These are phyloP conservation scores for Mesaphorura yosii DNA, from an alignment of 1,140 invertebrate genomes.

Conservation along the genomic window DNA sequence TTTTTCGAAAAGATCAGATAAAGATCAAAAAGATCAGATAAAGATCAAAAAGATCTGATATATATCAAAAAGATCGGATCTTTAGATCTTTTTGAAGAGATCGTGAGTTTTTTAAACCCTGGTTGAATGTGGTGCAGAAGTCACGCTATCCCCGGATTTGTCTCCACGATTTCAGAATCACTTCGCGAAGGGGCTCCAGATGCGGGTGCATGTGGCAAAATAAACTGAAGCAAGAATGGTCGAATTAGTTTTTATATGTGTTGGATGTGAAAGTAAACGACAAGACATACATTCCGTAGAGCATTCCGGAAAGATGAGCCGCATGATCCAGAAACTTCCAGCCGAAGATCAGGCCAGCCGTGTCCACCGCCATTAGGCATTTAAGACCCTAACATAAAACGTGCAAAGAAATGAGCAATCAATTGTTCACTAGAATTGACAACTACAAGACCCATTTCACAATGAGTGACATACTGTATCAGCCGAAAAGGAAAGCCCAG, in stretches of 20 bases:
- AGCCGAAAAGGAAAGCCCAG: slow-evolving; percentile 75
- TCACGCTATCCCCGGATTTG: slow-evolving; percentile 10
- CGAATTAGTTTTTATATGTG: slow-evolving; percentile 4
- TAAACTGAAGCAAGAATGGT: slow-evolving; percentile 43
- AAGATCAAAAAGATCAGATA: no score
- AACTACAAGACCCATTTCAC: not conserved
- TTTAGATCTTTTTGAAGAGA: no score
- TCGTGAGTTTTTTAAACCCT: not conserved
- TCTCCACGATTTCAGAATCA: slow-evolving; percentile 23
- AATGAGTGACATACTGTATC: slow-evolving; percentile 48
- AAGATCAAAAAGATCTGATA: no score
- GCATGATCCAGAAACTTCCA: slow-evolving; percentile 81
- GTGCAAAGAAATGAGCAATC: no score
- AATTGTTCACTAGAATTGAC: not conserved
- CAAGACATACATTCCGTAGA: slow-evolving; percentile 74
- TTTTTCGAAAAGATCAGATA: no score
- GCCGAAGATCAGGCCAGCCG: slow-evolving; percentile 64
- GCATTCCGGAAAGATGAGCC: slow-evolving; percentile 87
- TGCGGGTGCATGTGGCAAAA: slow-evolving; percentile 25
- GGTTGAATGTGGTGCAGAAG: not conserved
- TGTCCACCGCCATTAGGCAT: slow-evolving; percentile 68
- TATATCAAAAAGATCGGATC: no score
- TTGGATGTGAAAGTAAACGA: slow-evolving; percentile 8
- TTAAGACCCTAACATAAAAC: slow-evolving; percentile 62
- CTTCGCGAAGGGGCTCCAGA: slow-evolving; percentile 13